Base-by-base conservation (phyloP, 2,888 invertebrate genomes). In the Cistogaster globosa region DNA sequence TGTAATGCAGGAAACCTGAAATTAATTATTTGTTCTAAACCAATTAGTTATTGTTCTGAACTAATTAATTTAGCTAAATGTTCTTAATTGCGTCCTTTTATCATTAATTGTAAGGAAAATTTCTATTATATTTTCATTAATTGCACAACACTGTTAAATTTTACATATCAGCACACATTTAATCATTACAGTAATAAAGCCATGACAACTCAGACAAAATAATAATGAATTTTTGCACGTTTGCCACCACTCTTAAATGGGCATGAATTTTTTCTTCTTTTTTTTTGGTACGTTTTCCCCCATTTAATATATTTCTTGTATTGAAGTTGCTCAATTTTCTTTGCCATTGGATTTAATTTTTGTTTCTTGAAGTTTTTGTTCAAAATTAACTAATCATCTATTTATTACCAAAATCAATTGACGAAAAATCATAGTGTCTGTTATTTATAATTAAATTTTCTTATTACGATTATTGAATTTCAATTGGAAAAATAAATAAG, bases 141-240 rank as follows among this genome's bases (percentile, higher is more conserved):
- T 72, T 22, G 9, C 0, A 32, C 36, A 14, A 7, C 57, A 71
- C 55, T 79, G 78, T 71, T 16, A 9, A 7, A 14, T 22, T 45
- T 62, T 78, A 53, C 69, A 62, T 62, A 53, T 36, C 32, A 53
- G 32, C 22, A 55, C 45, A 20, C 11, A 48, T 65, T 36, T 6
- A 26, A 22, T 57, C 71, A 79, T 79, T 79, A 72, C 57, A 60
- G 26, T 67, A 80, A 65, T 72, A 58, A 79, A 79, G 68, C 51
- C 75, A 75, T 75, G 69, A 36, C 79, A 84, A 71, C 69, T 71
- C 69, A 78, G 79, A 75, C 80, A 76, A 76, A 76, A 53, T 71
- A 42, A 71, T 76, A 69, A 69, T 51, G 48, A 76, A 76, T 58
- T 63, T 76, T 65, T 76, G 69, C 82, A 82, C 82, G 75, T 82